Percentiles rank a stretch among this genome's conserved stretches.
phyloP scores from a whole-genome alignment of 2,888 invertebrate species.

The Polyommatus iphigenia region DNA sequence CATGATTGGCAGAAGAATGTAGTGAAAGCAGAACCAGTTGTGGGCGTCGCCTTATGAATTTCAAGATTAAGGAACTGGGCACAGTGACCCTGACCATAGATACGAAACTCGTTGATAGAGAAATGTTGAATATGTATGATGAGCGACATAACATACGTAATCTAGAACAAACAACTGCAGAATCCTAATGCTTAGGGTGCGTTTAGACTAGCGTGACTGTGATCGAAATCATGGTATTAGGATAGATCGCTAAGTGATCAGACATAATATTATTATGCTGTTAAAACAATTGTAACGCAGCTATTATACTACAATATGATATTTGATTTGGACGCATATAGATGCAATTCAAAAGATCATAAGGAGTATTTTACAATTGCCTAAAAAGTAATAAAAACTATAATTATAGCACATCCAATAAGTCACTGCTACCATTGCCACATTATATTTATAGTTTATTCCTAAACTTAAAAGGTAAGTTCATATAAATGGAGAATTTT shows the following conservation, averaged over 20 bases:
- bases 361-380: too few relatives aligned
- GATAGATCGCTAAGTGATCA: neutral
- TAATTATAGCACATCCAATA: too few relatives aligned
- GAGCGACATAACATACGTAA: conserved; percentile 9
- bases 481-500: too few relatives aligned
- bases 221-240: neutral
- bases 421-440: too few relatives aligned
- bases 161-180: neutral
- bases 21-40: conserved; percentile 1
- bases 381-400: too few relatives aligned
- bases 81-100: neutral
- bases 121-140: conserved; percentile 1
- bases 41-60: neutral
- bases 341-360: too few relatives aligned
- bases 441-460: too few relatives aligned
- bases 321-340: too few relatives aligned
- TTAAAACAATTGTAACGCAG: too few relatives aligned
- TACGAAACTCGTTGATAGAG: neutral
- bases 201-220: neutral
- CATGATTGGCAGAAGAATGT: neutral
- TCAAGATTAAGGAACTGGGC: conserved; percentile 17
- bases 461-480: too few relatives aligned
- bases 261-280: too few relatives aligned
- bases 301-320: too few relatives aligned
- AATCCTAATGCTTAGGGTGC: neutral